Conservation (phyloP, 2,113 vertebrate genomes). For the Odobenus rosmarus region DNA sequence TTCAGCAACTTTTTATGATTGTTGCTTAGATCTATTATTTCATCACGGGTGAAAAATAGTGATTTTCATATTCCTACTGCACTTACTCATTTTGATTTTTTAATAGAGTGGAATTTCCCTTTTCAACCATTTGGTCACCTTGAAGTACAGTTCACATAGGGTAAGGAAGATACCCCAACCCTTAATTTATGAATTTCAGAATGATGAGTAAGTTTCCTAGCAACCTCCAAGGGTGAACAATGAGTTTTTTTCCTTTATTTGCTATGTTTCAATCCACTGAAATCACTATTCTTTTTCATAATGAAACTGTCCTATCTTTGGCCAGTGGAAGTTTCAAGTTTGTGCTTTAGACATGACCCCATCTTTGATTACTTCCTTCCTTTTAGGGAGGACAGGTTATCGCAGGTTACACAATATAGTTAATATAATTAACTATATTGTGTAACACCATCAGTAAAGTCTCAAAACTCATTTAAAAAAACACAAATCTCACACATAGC, state of each 20-base stretch:
- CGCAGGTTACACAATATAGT: too few species aligned
- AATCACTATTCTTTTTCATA: background rate
- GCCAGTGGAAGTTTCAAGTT: background rate
- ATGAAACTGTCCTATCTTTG: background rate
- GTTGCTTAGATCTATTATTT: background rate
- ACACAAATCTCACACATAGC: background rate
- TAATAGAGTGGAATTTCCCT: background rate
- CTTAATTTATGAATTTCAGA: background rate
- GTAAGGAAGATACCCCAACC: background rate
- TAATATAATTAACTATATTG: background rate
- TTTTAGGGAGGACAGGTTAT: background rate
- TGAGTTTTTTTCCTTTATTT: background rate
- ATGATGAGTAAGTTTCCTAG: background rate
- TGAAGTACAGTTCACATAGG: background rate
- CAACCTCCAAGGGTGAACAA: background rate
- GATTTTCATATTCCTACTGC: background rate
- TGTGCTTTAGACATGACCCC: constrained; percentile 16
- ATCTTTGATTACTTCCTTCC: background rate
- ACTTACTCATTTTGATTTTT: background rate
- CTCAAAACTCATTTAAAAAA: background rate
- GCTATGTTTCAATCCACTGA: background rate
- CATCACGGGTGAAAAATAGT: background rate
- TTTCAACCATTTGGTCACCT: background rate
- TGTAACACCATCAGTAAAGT: background rate
- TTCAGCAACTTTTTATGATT: background rate